These are phyloP conservation scores for Polypedilum pembai DNA, from an alignment of 1,140 invertebrate species.

Conservation along the genomic window DNA sequence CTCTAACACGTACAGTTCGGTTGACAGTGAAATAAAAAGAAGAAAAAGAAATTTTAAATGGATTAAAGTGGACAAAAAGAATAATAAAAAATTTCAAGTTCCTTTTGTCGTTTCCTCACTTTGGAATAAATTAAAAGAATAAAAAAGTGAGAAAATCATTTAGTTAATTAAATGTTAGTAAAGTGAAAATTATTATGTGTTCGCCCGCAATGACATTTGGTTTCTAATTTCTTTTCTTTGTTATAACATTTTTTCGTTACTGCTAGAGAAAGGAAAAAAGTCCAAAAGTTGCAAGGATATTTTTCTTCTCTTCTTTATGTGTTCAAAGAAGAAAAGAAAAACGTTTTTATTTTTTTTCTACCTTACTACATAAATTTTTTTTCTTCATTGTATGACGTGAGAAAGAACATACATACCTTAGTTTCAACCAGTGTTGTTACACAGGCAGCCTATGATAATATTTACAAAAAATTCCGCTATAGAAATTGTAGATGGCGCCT, in stretches of 20 bases:
- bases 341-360: too few species aligned
- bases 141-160: not conserved
- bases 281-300: not conserved
- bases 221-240: conserved; percentile 1
- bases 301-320: not conserved
- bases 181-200: not conserved
- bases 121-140: not conserved
- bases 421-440: too few species aligned
- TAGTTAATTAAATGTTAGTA: conserved; percentile 7
- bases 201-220: not conserved
- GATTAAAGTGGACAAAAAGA: not conserved
- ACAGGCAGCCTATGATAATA: too few species aligned
- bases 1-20: not conserved
- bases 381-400: too few species aligned
- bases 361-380: too few species aligned
- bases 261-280: not conserved
- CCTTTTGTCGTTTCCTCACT: not conserved
- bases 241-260: not conserved
- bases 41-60: not conserved
- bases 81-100: not conserved
- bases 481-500: too few species aligned
- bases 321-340: not conserved
- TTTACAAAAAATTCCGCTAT: too few species aligned
- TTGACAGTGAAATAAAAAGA: not conserved
- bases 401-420: too few species aligned